These are phyloP conservation scores for Leptura quadrifasciata DNA, from an alignment of 2,888 invertebrate genomes.

Conservation along the genomic window DNA sequence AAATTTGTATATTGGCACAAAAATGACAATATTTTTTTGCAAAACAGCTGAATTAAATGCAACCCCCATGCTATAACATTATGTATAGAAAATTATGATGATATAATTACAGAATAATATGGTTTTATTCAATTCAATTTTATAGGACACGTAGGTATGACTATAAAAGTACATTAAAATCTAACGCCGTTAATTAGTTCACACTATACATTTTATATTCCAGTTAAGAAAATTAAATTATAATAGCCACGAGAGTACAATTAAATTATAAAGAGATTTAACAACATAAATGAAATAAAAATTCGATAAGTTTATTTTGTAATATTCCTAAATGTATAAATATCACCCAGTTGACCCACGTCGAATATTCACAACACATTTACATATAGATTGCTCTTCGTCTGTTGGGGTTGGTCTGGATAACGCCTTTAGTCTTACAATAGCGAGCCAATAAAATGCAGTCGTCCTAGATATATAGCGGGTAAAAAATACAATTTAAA, in stretches of 20 bases:
- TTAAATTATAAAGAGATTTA: background rate
- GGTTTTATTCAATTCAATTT: too few relatives aligned
- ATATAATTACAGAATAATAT: too few relatives aligned
- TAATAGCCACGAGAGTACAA: background rate
- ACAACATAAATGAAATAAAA: slow-evolving; percentile 25
- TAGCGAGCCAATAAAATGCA: slow-evolving; percentile 19
- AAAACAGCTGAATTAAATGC: too few relatives aligned
- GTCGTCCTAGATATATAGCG: background rate
- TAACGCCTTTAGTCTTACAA: slow-evolving; percentile 32
- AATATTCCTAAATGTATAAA: slow-evolving; percentile 39
- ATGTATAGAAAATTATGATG: too few relatives aligned
- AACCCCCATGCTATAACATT: too few relatives aligned
- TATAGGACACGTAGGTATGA: too few relatives aligned
- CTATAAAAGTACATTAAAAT: background rate
- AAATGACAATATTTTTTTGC: too few relatives aligned
- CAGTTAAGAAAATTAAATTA: background rate
- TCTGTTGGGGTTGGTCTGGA: slow-evolving; percentile 38
- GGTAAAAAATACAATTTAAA: background rate
- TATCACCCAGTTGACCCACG: slow-evolving; percentile 31
- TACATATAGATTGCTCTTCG: slow-evolving; percentile 42
- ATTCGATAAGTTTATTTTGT: slow-evolving; percentile 37
- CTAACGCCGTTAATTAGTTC: background rate
- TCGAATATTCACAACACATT: slow-evolving; percentile 33
- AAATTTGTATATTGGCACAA: too few relatives aligned
- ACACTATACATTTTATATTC: background rate